phyloP scores from a whole-genome alignment of 37 sponge, comb jelly and placozoan species.

The Mnemiopsis leidyi region DNA sequence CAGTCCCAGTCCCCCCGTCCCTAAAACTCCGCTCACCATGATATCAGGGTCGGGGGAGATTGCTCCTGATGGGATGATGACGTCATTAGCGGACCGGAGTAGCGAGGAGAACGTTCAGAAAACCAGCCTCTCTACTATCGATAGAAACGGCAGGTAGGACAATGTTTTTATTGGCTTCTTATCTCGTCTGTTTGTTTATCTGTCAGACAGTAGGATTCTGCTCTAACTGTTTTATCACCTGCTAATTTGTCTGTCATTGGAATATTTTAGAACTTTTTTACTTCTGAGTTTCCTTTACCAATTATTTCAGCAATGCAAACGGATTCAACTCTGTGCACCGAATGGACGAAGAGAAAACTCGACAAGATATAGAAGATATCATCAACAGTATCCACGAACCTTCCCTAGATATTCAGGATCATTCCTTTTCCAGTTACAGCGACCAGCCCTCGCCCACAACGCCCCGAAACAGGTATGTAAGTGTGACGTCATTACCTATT shows the following conservation, averaged over 20 bases:
- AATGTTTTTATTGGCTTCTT: too few species aligned
- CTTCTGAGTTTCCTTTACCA: too few species aligned
- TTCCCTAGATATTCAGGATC: not conserved
- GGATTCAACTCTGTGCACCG: not conserved
- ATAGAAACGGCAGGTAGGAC: not conserved
- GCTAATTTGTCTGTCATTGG: too few species aligned
- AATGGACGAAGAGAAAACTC: not conserved
- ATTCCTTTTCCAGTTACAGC: not conserved
- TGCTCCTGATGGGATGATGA: not conserved
- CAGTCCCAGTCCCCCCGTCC: not conserved
- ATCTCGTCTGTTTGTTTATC: too few species aligned
- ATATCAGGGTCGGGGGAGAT: not conserved
- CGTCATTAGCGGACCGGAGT: not conserved
- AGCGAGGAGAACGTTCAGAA: not conserved
- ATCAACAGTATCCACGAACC: conserved; percentile 39
- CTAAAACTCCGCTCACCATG: conserved; percentile 41
- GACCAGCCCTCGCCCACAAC: not conserved
- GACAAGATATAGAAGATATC: conserved; percentile 15
- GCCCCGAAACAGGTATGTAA: not conserved
- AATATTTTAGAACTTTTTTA: too few species aligned
- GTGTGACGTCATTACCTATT: not conserved
- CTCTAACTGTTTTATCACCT: too few species aligned
- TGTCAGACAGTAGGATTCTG: too few species aligned
- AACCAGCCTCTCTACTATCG: conserved; percentile 22
- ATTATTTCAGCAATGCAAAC: too few species aligned